Evolutionary conservation across 64 coral and sea anemone species (phyloP), one percentile per base, ranked within the genome.

Genomic region (Montipora sp.): DNA sequence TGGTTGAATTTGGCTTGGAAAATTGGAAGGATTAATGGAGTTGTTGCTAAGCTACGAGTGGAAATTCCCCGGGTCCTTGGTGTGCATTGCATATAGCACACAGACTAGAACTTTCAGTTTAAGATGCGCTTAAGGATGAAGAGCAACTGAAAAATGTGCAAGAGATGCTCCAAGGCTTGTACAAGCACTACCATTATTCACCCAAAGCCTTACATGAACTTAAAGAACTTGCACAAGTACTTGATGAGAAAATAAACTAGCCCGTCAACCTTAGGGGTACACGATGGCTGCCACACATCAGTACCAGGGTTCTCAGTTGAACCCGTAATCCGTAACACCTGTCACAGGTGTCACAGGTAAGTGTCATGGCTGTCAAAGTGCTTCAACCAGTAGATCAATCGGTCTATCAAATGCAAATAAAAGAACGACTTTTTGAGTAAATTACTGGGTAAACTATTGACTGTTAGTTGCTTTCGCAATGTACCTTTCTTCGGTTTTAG

Each of bases 171-270:
- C 84, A 87, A 87, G 68, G 16, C 18, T 73, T 74, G 68, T 87
- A 87, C 73, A 87, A 87, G 84, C 84, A 87, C 73, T 87, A 87
- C 51, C 84, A 87, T 51, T 73, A 49, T 73, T 87, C 84, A 73
- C 83, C 67, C 67, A 87, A 87, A 74, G 84, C 67, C 70, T 87
- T 73, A 87, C 67, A 46, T 53, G 67, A 87, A 87, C 84, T 87
- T 73, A 74, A 87, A 73, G 84, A 87, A 74, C 67, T 87, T 51
- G 68, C 43, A 69, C 84, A 87, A 74, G 43, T 87, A 47, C 84
- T 75, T 22, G 47, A 87, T 73, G 67, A 73, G 68, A 74, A 51
- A 51, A 74, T 87, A 87, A 47, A 73, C 67, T 55, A 87, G 84
- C 66, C 84, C 75, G 84, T 87, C 46, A 87, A 53, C 73, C 19